Evolutionary conservation across 2,888 invertebrate species (phyloP).

Genomic region (Pseudeuparius sepicola): DNA sequence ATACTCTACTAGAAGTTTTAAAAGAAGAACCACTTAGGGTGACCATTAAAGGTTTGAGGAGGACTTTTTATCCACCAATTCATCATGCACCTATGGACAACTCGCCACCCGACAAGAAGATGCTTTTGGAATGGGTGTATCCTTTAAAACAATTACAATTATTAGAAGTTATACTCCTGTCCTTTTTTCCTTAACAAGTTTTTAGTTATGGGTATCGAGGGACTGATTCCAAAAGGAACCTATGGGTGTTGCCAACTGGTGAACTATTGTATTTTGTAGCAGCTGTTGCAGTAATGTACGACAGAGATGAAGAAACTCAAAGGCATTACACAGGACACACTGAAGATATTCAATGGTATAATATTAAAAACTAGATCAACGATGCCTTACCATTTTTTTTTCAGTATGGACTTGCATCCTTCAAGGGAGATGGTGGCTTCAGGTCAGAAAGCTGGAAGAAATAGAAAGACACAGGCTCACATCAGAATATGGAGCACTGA

Average conservation of each 20-base stretch:
- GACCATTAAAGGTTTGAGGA: slow-evolving; percentile 69
- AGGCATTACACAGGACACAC: slow-evolving; percentile 86
- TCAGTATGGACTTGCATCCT: slow-evolving; percentile 80
- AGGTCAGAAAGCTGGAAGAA: slow-evolving; percentile 76
- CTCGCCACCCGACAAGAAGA: slow-evolving; percentile 76
- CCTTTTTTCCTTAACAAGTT: neutral
- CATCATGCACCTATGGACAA: slow-evolving; percentile 79
- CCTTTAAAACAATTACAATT: slow-evolving; percentile 38
- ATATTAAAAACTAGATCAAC: too few species aligned
- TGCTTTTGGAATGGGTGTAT: slow-evolving; percentile 91
- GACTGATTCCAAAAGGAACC: slow-evolving; percentile 76
- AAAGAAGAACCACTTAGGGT: slow-evolving; percentile 79
- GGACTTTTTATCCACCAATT: slow-evolving; percentile 80
- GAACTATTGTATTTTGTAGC: slow-evolving; percentile 90
- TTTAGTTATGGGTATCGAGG: slow-evolving; percentile 89
- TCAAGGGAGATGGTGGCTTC: slow-evolving; percentile 82
- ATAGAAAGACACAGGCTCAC: slow-evolving; percentile 77
- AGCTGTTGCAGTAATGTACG: slow-evolving; percentile 80
- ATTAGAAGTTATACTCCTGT: neutral
- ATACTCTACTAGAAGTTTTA: slow-evolving; percentile 72
- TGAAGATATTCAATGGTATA: slow-evolving; percentile 90
- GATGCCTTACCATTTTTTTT: too few species aligned
- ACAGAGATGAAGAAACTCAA: slow-evolving; percentile 78
- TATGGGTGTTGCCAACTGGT: slow-evolving; percentile 88
- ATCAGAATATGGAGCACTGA: slow-evolving; percentile 89